Evolutionary conservation across 1,140 invertebrate genomes (phyloP).

Genomic region (Micrasema minimum): DNA sequence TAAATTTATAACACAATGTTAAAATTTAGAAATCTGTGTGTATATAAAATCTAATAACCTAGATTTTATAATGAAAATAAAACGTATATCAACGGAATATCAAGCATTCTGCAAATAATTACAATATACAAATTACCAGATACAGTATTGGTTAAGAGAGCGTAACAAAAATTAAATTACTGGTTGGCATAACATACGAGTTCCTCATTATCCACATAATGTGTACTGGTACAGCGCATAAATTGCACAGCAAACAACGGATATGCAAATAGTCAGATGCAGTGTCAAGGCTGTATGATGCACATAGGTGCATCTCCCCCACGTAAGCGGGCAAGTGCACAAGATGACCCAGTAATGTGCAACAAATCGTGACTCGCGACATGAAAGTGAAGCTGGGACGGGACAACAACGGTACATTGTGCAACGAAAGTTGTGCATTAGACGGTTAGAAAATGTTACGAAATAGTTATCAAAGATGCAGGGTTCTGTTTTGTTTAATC

Average conservation of each 20-base stretch:
- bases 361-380: not conserved
- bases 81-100: too few species aligned
- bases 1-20: too few species aligned
- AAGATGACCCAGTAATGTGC: slow-evolving; percentile 23
- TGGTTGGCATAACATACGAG: not conserved
- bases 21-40: too few species aligned
- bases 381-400: slow-evolving; percentile 14
- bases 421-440: slow-evolving; percentile 1
- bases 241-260: slow-evolving; percentile 2
- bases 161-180: too few species aligned
- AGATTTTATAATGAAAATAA: too few species aligned
- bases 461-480: not conserved
- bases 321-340: not conserved
- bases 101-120: too few species aligned
- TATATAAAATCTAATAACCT: too few species aligned
- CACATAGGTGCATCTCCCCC: not conserved
- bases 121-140: too few species aligned
- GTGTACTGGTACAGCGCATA: too few species aligned
- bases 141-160: too few species aligned
- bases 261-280: slow-evolving; percentile 10
- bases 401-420: not conserved
- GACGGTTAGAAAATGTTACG: not conserved
- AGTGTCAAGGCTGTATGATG: slow-evolving; percentile 21
- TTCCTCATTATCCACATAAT: too few species aligned
- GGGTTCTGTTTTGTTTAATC: too few species aligned